Percentiles rank a stretch among this genome's conserved stretches.
phyloP scores from a whole-genome alignment of 2,888 invertebrate species.

The Pristionchus fissidentatus region DNA sequence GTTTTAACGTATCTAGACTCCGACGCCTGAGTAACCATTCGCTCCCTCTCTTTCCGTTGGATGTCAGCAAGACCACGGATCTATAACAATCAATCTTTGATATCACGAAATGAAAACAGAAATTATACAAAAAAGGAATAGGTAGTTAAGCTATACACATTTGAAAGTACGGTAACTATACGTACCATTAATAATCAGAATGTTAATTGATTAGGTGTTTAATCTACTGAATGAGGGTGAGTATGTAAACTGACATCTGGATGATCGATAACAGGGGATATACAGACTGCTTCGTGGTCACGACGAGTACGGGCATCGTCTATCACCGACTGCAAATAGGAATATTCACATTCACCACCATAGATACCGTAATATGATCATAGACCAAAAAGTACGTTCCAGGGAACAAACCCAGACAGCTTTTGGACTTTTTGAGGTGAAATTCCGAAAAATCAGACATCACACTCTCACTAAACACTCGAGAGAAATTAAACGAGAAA shows the following conservation, averaged over 20 bases:
- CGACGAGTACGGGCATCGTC: not conserved
- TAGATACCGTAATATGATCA: no score
- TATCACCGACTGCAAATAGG: not conserved
- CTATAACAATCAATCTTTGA: no score
- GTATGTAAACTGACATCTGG: not conserved
- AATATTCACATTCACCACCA: no score
- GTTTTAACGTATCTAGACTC: not conserved
- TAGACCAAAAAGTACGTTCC: no score
- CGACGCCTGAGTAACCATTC: not conserved
- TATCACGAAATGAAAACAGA: not conserved
- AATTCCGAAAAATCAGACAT: no score
- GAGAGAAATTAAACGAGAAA: no score
- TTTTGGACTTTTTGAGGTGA: no score
- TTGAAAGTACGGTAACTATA: not conserved
- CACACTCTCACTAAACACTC: no score
- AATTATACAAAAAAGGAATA: not conserved
- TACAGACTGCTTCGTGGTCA: not conserved
- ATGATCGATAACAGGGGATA: constrained; percentile 14
- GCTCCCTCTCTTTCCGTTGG: not conserved
- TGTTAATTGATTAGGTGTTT: no score
- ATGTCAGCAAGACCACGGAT: not conserved
- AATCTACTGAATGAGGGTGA: no score
- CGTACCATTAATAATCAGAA: no score
- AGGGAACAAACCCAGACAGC: no score
- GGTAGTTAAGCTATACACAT: not conserved